These are phyloP conservation scores for Sebastiscus albofasciatus DNA, from an alignment of 2,797 vertebrate species.

Conservation along the genomic window DNA sequence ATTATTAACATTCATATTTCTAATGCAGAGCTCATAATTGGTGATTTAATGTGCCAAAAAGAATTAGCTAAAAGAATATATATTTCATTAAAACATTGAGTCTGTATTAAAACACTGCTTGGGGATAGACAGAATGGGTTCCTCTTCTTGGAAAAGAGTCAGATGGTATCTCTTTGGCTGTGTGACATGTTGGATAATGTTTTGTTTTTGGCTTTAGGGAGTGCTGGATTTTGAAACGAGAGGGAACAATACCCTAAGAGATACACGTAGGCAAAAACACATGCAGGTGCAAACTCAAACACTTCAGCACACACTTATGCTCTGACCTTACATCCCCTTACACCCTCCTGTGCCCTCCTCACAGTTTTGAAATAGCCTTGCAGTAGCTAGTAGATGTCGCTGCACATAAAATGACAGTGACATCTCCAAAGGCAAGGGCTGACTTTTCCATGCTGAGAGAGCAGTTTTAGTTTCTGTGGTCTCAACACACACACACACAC, in stretches of 20 bases:
- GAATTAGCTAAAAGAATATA: neutral
- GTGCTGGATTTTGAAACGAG: conserved; percentile 26
- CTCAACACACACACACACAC: conserved; percentile 10
- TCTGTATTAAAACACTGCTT: neutral
- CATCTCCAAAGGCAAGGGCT: conserved; percentile 68
- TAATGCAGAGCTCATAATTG: neutral
- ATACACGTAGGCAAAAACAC: neutral
- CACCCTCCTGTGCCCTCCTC: conserved; percentile 54
- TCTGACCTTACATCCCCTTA: conserved; percentile 45
- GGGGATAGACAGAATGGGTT: neutral
- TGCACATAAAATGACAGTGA: conserved; percentile 67
- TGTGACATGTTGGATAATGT: conserved; percentile 43
- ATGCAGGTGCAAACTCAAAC: neutral
- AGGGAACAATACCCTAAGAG: conserved; percentile 33
- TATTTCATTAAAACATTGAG: neutral
- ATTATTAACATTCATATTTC: neutral
- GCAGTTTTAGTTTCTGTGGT: conserved; percentile 39
- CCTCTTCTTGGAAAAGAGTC: conserved; percentile 26
- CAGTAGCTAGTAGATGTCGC: conserved; percentile 59
- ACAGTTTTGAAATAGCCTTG: conserved; percentile 64
- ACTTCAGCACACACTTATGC: conserved; percentile 7
- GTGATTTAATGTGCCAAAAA: neutral
- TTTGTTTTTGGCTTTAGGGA: conserved; percentile 47
- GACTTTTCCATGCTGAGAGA: conserved; percentile 58
- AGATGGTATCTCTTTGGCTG: conserved; percentile 37